These are phyloP conservation scores for Argopecten irradians DNA, from an alignment of 1,140 invertebrate species.

Conservation along the genomic window DNA sequence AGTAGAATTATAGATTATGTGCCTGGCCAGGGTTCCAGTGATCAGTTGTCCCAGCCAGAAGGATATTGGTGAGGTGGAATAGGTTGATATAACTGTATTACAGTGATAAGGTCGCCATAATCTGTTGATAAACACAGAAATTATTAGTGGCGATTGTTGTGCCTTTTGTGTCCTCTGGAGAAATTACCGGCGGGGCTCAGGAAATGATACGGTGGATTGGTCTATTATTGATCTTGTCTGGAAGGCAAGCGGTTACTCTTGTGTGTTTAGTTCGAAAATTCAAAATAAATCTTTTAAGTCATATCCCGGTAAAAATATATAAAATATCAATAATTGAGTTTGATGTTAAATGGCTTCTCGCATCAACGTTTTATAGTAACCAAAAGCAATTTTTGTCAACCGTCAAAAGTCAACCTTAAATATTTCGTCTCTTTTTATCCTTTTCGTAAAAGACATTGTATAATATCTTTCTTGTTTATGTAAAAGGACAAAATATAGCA, in stretches of 20 bases:
- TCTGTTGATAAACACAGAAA: not conserved
- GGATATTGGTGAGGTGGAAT: not conserved
- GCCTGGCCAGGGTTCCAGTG: too few relatives aligned
- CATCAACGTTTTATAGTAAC: too few relatives aligned
- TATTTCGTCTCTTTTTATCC: too few relatives aligned
- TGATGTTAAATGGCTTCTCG: too few relatives aligned
- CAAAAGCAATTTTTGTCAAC: too few relatives aligned
- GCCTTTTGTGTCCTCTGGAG: not conserved
- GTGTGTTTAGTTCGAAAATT: not conserved
- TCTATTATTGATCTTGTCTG: conserved; percentile 13
- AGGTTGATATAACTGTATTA: not conserved
- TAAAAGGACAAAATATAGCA: too few relatives aligned
- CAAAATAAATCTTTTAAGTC: too few relatives aligned
- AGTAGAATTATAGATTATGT: not conserved
- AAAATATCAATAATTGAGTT: too few relatives aligned
- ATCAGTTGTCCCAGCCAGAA: not conserved
- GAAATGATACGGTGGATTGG: not conserved
- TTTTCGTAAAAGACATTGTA: too few relatives aligned
- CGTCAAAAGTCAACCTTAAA: too few relatives aligned
- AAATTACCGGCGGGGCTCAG: not conserved
- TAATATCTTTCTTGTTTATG: too few relatives aligned
- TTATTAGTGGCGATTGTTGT: not conserved
- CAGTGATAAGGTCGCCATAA: not conserved
- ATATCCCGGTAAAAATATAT: not conserved
- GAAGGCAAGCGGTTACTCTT: not conserved